Evolutionary conservation across 2,797 vertebrate species (phyloP).

Genomic region (Sphaeramia orbicularis): DNA sequence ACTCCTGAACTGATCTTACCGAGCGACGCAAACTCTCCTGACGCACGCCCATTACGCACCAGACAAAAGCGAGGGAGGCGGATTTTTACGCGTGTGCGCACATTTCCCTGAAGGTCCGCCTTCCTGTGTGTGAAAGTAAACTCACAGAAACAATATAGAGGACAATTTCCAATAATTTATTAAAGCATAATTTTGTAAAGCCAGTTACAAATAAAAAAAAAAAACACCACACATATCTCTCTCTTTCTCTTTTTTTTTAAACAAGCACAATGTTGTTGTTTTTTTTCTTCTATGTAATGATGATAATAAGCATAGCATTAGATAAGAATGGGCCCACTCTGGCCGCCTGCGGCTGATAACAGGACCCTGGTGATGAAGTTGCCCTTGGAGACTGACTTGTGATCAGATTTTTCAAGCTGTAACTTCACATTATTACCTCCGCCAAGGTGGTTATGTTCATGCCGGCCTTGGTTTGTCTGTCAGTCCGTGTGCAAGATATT

Average conservation of each 20-base stretch:
- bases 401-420: slow-evolving; percentile 41
- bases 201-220: slow-evolving; percentile 92
- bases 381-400: slow-evolving; percentile 56
- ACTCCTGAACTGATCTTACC: not conserved
- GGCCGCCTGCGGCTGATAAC: slow-evolving; percentile 93
- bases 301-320: slow-evolving; percentile 76
- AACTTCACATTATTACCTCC: slow-evolving; percentile 18
- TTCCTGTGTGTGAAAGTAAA: slow-evolving; percentile 16
- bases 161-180: slow-evolving; percentile 93
- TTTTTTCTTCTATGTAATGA: slow-evolving; percentile 37
- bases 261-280: slow-evolving; percentile 84
- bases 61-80: slow-evolving; percentile 25
- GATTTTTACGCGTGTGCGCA: not conserved
- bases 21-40: slow-evolving; percentile 37
- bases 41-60: slow-evolving; percentile 65
- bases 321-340: slow-evolving; percentile 85
- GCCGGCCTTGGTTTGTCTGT: no score
- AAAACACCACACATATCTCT: slow-evolving; percentile 76
- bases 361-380: slow-evolving; percentile 82
- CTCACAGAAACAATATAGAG: slow-evolving; percentile 39
- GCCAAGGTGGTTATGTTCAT: no score
- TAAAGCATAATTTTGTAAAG: slow-evolving; percentile 94
- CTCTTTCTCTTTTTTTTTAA: slow-evolving; percentile 72
- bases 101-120: not conserved
- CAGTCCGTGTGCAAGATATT: no score